A percentile compares a stretch with the other conserved stretches of the same genome.
Evolutionary conservation across 2,888 invertebrate species (phyloP).

Genomic region (Noctuana brunneofusca): DNA sequence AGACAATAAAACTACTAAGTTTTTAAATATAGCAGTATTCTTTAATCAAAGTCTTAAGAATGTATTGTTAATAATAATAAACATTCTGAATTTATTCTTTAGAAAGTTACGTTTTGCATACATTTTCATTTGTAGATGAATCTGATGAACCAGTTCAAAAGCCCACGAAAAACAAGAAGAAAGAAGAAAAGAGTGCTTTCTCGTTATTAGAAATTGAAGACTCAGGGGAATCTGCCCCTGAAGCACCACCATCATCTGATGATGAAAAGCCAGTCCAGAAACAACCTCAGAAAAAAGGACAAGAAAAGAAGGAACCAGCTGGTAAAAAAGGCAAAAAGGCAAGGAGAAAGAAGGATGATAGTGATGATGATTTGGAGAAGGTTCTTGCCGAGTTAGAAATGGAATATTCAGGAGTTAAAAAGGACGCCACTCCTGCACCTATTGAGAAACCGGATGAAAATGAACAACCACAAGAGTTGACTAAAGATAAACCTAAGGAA

Average conservation of each 20-base stretch:
- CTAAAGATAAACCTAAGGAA: constrained; percentile 61
- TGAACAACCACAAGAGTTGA: constrained; percentile 62
- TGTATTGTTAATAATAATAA: too few species aligned
- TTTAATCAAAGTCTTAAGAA: too few species aligned
- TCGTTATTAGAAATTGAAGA: constrained; percentile 87
- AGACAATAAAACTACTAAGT: too few species aligned
- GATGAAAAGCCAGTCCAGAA: constrained; percentile 69
- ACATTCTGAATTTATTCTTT: background rate
- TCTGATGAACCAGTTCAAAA: constrained; percentile 77
- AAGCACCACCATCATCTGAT: constrained; percentile 72
- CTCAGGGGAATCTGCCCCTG: constrained; percentile 76
- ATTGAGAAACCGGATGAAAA: constrained; percentile 45
- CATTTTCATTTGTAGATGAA: constrained; percentile 52
- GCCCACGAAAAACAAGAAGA: constrained; percentile 69
- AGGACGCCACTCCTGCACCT: constrained; percentile 68
- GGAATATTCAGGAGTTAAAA: constrained; percentile 88
- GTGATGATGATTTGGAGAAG: constrained; percentile 92
- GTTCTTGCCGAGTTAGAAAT: constrained; percentile 91
- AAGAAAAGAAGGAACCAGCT: constrained; percentile 72
- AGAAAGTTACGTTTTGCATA: background rate
- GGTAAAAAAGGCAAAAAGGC: constrained; percentile 89
- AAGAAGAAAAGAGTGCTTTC: constrained; percentile 84
- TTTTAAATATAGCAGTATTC: too few species aligned
- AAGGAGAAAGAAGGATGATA: constrained; percentile 88
- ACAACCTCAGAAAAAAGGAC: constrained; percentile 61